Evolutionary conservation across 2,113 vertebrate genomes (phyloP).

Genomic region (Gavialis gangeticus): DNA sequence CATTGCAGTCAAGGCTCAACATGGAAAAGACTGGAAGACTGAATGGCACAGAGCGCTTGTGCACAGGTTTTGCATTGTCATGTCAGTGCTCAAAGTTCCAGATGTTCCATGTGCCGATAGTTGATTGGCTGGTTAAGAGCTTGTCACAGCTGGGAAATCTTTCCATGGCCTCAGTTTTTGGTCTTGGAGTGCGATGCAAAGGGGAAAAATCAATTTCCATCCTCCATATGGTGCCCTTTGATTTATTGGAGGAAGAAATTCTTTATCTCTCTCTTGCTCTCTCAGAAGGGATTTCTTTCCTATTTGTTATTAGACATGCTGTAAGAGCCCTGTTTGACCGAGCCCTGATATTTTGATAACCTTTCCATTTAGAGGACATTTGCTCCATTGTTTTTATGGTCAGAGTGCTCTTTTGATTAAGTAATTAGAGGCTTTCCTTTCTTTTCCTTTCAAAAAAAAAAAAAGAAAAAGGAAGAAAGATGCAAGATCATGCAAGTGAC

Average conservation of each 20-base stretch:
- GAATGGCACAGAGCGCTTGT: neutral
- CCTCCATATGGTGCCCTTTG: constrained; percentile 62
- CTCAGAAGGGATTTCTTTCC: constrained; percentile 45
- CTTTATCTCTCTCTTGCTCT: constrained; percentile 52
- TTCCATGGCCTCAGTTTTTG: rapidly evolving
- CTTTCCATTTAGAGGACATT: constrained; percentile 24
- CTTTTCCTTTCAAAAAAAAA: neutral
- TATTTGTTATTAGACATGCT: constrained; percentile 1
- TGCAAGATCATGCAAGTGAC: rapidly evolving
- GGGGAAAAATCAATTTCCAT: constrained; percentile 77
- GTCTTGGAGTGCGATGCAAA: constrained; percentile 19
- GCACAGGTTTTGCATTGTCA: rapidly evolving
- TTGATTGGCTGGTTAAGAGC: neutral
- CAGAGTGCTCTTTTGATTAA: constrained; percentile 13
- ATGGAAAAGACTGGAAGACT: neutral
- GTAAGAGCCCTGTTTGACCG: constrained; percentile 13
- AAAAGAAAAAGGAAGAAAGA: neutral
- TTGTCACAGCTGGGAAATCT: neutral
- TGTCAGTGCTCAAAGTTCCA: rapidly evolving
- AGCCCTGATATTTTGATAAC: constrained; percentile 66
- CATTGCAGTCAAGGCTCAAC: neutral
- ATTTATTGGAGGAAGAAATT: constrained; percentile 74
- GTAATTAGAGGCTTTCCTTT: neutral
- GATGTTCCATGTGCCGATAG: neutral
- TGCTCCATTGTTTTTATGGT: neutral